Evolutionary conservation across 53 echinoderm and acorn worm genomes (phyloP), one percentile per base, ranked within the genome.

Genomic region (Actinopyga echinites): DNA sequence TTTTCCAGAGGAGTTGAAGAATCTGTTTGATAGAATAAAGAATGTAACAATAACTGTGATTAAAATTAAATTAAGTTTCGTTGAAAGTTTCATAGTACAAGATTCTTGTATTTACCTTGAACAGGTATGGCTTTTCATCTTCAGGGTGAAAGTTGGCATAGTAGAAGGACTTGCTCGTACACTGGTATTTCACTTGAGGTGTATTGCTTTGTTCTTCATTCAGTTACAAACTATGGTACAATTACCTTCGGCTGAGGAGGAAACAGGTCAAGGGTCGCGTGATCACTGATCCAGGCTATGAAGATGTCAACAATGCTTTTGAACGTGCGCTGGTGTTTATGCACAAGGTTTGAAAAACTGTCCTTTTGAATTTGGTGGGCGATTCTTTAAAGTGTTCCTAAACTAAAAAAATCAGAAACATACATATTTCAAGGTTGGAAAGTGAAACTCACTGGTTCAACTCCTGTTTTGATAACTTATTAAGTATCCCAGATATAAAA

Each of bases 181-280:
- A 17, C 7, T 17, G 12, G 21, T 24, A 1, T 79, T 11, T 57
- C 79, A 25, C 26, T 15, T 49, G 49, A 49, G 13, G 17, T 15
- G 49, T 49, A 2, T 49, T 15, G 20, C 12, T 77, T 75, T 43
- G 52, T 82, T 54, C 77, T 5, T 56, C 7, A 59, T 79, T 17
- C 87, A 97, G 97, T 80, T 97, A 97, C 88, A 97, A 97, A 84
- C 89, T 94, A 0, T 97, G 97, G 97, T 97, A 97, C 86, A 97
- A 92, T 82, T 97, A 97, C 86, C 74, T 97, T 79, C 92, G 92
- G 83, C 75, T 93, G 69, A 65, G 94, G 40, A 85, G 94, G 57
- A 93, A 92, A 85, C 87, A 89, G 64, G 87, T 97, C 82, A 97
- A 92, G 87, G 97, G 97, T 82, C 97, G 97, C 12, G 94, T 94